Conservation (phyloP, 2,888 invertebrate genomes). For the Pristionchus entomophagus region DNA sequence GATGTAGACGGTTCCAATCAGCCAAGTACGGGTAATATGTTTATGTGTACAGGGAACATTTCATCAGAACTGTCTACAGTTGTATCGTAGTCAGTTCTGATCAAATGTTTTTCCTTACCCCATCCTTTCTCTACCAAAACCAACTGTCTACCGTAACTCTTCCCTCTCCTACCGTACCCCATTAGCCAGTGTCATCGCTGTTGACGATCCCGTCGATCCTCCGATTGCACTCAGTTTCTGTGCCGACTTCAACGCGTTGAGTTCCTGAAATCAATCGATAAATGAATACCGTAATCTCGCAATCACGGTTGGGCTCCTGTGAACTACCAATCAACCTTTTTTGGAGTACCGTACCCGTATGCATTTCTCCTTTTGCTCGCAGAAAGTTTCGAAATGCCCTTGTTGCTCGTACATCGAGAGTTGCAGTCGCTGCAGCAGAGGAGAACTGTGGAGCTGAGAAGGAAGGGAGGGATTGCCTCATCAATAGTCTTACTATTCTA, state of each 20-base stretch:
- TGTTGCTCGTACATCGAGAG: constrained; percentile 93
- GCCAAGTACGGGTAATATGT: too few species aligned
- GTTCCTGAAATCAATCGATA: constrained; percentile 73
- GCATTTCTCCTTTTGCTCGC: constrained; percentile 91
- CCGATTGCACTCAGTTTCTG: constrained; percentile 86
- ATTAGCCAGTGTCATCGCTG: constrained; percentile 48
- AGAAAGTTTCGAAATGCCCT: constrained; percentile 94
- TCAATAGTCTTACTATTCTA: not conserved
- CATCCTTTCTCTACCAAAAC: not conserved
- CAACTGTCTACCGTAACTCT: not conserved
- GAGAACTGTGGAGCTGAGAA: constrained; percentile 74
- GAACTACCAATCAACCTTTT: not conserved
- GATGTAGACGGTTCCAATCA: too few species aligned
- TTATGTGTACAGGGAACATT: too few species aligned
- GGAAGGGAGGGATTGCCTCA: not conserved
- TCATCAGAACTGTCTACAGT: too few species aligned
- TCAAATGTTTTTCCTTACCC: too few species aligned
- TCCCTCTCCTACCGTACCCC: constrained; percentile 2
- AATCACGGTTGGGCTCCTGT: not conserved
- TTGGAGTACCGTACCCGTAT: constrained; percentile 77
- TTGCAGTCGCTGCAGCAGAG: constrained; percentile 86
- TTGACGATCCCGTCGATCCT: constrained; percentile 76
- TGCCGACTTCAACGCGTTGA: constrained; percentile 86
- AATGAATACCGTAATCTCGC: not conserved
- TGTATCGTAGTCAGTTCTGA: too few species aligned